phyloP scores from a whole-genome alignment of 2,113 vertebrate genomes.

The Anguilla rostrata region DNA sequence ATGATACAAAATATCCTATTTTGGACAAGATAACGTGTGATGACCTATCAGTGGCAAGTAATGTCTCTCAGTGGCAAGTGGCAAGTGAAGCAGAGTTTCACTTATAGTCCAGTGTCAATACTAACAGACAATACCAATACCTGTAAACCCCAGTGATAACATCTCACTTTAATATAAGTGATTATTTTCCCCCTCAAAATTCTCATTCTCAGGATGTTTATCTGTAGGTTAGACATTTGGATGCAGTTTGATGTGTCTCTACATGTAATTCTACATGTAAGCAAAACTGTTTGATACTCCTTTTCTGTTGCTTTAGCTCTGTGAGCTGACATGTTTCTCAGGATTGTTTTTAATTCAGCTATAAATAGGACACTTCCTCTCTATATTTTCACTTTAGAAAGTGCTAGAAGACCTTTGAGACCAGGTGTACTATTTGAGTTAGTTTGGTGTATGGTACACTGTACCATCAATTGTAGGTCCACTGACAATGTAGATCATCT shows the following conservation, averaged over 20 bases:
- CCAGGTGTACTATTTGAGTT: neutral
- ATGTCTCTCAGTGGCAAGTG: too few relatives aligned
- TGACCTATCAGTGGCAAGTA: too few relatives aligned
- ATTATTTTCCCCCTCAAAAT: too few relatives aligned
- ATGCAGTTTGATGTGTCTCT: neutral
- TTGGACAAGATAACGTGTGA: too few relatives aligned
- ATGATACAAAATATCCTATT: neutral
- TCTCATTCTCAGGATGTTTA: too few relatives aligned
- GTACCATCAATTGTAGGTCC: neutral
- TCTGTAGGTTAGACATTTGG: neutral
- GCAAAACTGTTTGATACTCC: neutral
- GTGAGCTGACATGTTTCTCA: neutral
- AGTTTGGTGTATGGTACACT: too few relatives aligned
- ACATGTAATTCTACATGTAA: neutral
- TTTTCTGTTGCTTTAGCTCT: neutral
- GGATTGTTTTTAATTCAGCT: neutral
- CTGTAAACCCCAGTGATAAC: neutral
- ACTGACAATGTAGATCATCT: neutral
- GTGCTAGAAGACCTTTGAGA: neutral
- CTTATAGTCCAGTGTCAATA: too few relatives aligned
- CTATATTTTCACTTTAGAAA: neutral
- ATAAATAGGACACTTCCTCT: neutral
- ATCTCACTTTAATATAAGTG: too few relatives aligned
- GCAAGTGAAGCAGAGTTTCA: too few relatives aligned
- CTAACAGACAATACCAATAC: neutral